phyloP scores from a whole-genome alignment of 2,888 invertebrate species.

The Mythimna albipuncta region DNA sequence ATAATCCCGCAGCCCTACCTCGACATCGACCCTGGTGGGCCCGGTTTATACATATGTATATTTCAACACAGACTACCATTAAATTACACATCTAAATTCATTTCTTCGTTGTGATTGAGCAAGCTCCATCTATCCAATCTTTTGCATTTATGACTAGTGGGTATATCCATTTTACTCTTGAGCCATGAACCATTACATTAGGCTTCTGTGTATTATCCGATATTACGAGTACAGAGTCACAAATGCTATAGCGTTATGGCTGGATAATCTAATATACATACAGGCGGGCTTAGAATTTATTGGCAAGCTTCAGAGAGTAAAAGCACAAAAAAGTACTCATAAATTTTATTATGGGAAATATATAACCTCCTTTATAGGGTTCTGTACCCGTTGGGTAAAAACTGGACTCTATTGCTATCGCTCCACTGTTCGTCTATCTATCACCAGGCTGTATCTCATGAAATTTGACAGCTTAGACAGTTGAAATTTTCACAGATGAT shows the following conservation, averaged over 20 bases:
- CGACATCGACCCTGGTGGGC: not conserved
- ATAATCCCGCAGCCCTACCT: too few species aligned
- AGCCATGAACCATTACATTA: constrained; percentile 57
- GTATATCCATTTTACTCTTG: constrained; percentile 70
- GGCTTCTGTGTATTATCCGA: constrained; percentile 64
- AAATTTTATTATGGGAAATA: not conserved
- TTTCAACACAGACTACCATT: not conserved
- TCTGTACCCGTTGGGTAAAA: not conserved
- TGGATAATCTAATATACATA: constrained; percentile 3
- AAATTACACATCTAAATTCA: not conserved
- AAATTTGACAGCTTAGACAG: not conserved
- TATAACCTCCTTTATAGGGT: not conserved
- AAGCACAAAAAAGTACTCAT: not conserved
- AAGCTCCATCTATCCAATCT: constrained; percentile 20
- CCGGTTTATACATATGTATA: too few species aligned
- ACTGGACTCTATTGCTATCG: not conserved
- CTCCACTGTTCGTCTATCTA: not conserved
- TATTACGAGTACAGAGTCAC: constrained; percentile 23
- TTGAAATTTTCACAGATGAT: too few species aligned
- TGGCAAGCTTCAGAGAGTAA: not conserved
- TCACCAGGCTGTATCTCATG: not conserved
- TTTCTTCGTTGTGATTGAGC: constrained; percentile 26
- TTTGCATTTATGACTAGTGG: constrained; percentile 19
- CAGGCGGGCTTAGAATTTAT: not conserved
- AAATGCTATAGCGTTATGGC: constrained; percentile 42